Conservation (phyloP, 2,113 vertebrate genomes). For the Pandion haliaetus region DNA sequence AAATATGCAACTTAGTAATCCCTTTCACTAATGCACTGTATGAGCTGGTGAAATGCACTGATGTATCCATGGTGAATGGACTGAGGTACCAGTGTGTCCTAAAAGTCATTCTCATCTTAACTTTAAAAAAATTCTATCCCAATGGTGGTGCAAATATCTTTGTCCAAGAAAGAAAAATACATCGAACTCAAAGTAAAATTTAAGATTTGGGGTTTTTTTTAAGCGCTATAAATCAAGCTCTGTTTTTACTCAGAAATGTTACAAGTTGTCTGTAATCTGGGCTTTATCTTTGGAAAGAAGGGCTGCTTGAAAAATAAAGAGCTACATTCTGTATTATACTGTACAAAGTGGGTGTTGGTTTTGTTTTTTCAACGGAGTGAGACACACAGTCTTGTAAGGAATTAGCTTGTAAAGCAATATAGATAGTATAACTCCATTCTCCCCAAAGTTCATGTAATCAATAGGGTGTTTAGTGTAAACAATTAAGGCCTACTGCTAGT, state of each 20-base stretch:
- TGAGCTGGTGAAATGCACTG: neutral
- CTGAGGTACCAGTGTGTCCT: neutral
- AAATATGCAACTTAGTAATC: slow-evolving; percentile 54
- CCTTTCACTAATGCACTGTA: neutral
- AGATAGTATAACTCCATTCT: neutral
- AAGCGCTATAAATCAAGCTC: neutral
- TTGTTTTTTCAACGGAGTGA: neutral
- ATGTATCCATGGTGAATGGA: neutral
- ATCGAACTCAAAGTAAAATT: neutral
- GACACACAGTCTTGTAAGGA: neutral
- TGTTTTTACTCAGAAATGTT: neutral
- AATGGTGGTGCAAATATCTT: neutral
- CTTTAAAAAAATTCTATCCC: neutral
- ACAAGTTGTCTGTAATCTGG: neutral
- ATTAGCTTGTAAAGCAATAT: neutral
- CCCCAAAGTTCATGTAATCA: neutral
- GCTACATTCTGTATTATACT: neutral
- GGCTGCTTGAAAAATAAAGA: neutral
- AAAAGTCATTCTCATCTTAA: neutral
- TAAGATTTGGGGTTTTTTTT: neutral
- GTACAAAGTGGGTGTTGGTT: neutral
- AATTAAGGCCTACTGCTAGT: neutral
- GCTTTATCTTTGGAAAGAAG: neutral
- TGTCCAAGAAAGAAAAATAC: neutral
- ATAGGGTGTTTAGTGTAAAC: neutral